These are phyloP conservation scores for Eleginops maclovinus DNA, from an alignment of 2,113 vertebrate species.

Conservation along the genomic window DNA sequence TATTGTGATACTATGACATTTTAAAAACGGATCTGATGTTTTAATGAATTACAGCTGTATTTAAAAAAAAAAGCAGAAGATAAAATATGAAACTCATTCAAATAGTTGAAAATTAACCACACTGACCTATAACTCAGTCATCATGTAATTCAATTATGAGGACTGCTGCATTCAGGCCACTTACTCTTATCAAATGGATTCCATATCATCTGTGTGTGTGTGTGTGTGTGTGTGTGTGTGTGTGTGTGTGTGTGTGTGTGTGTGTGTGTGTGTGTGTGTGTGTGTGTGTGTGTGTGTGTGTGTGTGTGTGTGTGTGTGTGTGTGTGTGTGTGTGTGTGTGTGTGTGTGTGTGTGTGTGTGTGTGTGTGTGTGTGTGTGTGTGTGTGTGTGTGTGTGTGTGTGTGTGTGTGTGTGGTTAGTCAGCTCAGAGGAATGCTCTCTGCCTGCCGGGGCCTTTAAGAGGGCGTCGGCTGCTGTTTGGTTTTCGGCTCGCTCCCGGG, in stretches of 20 bases:
- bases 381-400: conserved; percentile 43
- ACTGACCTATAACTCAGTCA: background rate
- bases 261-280: conserved; percentile 43
- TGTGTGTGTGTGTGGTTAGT: conserved; percentile 76
- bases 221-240: conserved; percentile 43
- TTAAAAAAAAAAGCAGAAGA: background rate
- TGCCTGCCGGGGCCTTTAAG: conserved; percentile 76
- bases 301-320: conserved; percentile 41
- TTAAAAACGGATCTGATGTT: background rate
- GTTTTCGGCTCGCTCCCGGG: conserved; percentile 85
- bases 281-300: conserved; percentile 43
- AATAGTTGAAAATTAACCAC: background rate
- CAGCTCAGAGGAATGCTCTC: conserved; percentile 86
- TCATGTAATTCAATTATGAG: background rate
- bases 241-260: conserved; percentile 47
- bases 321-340: conserved; percentile 46
- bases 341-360: conserved; percentile 43
- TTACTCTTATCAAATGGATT: conserved; percentile 10
- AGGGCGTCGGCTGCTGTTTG: conserved; percentile 87
- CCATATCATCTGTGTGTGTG: conserved; percentile 21
- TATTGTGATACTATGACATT: background rate
- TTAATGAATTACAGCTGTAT: background rate
- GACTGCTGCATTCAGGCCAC: background rate
- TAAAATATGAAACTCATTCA: background rate
- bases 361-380: too few relatives aligned